Evolutionary conservation across 1,140 invertebrate genomes (phyloP).

Genomic region (Drosophila navojoa): DNA sequence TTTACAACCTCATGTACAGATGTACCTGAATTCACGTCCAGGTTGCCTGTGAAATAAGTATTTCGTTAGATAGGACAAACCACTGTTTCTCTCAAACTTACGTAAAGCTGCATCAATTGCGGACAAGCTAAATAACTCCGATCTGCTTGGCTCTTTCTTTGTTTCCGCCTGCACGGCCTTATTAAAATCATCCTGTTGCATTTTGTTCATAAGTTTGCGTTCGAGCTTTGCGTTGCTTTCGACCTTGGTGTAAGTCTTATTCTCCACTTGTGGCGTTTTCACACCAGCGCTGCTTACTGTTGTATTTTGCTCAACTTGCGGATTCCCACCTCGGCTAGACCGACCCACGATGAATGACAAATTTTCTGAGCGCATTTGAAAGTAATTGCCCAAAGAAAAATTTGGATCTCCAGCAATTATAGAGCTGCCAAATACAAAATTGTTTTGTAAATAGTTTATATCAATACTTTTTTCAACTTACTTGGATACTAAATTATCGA

Average conservation of each 20-base stretch:
- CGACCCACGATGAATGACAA: slow-evolving; percentile 59
- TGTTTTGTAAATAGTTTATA: neutral
- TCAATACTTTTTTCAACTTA: slow-evolving; percentile 29
- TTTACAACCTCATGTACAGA: slow-evolving; percentile 58
- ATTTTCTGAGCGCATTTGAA: slow-evolving; percentile 72
- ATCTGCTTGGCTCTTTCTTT: slow-evolving; percentile 51
- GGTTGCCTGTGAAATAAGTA: slow-evolving; percentile 27
- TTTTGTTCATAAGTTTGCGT: slow-evolving; percentile 54
- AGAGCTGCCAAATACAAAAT: slow-evolving; percentile 46
- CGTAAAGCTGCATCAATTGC: slow-evolving; percentile 73
- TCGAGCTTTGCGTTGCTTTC: slow-evolving; percentile 37
- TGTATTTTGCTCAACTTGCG: slow-evolving; percentile 27
- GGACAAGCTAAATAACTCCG: slow-evolving; percentile 70
- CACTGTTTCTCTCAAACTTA: slow-evolving; percentile 20
- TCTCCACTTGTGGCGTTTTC: slow-evolving; percentile 66
- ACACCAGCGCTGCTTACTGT: slow-evolving; percentile 11
- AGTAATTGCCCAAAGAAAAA: slow-evolving; percentile 78
- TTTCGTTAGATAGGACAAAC: neutral
- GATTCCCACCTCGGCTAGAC: slow-evolving; percentile 30
- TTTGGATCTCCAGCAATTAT: slow-evolving; percentile 66
- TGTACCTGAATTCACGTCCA: slow-evolving; percentile 64
- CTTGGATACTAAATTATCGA: slow-evolving; percentile 70
- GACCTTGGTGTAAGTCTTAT: slow-evolving; percentile 71
- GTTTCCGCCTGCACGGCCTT: slow-evolving; percentile 26
- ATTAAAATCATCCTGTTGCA: slow-evolving; percentile 47